These are phyloP conservation scores for Lasioglossum albipes DNA, from an alignment of 1,140 invertebrate genomes.

Conservation along the genomic window DNA sequence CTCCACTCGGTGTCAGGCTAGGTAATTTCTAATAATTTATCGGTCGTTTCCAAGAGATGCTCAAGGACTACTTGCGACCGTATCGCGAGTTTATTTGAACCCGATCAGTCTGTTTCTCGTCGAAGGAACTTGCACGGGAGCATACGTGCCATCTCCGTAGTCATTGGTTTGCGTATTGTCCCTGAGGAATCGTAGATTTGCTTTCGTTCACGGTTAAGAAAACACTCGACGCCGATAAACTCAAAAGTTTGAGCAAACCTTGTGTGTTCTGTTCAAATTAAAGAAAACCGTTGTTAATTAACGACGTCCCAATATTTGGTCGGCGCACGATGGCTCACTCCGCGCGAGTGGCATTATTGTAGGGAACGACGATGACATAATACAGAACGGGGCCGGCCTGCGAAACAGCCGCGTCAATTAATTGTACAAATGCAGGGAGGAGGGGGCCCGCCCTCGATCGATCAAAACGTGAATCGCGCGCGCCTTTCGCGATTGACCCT, in stretches of 20 bases:
- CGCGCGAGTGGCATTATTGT: slow-evolving; percentile 39
- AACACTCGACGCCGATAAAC: not conserved
- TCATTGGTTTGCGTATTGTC: not conserved
- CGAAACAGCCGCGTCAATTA: slow-evolving; percentile 33
- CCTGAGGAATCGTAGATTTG: slow-evolving; percentile 18
- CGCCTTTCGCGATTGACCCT: too few species aligned
- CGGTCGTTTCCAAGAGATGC: slow-evolving; percentile 15
- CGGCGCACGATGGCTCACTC: slow-evolving; percentile 23
- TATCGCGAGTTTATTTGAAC: slow-evolving; percentile 47
- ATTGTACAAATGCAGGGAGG: slow-evolving; percentile 26
- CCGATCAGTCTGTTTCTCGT: slow-evolving; percentile 40
- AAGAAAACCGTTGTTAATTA: slow-evolving; percentile 59
- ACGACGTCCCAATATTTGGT: slow-evolving; percentile 52
- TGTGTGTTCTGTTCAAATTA: slow-evolving; percentile 20
- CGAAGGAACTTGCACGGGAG: not conserved
- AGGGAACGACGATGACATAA: slow-evolving; percentile 39
- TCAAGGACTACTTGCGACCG: slow-evolving; percentile 25
- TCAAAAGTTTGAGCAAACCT: slow-evolving; percentile 12
- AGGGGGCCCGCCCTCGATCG: not conserved
- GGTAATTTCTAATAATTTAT: slow-evolving; percentile 10
- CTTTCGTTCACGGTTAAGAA: slow-evolving; percentile 25
- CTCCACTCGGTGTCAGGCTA: too few species aligned
- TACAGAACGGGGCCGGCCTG: slow-evolving; percentile 5
- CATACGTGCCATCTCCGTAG: not conserved
- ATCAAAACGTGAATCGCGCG: slow-evolving; percentile 17